A percentile compares a stretch with the other conserved stretches of the same genome.
These are phyloP conservation scores for Ectropis crepuscularia DNA, from an alignment of 2,888 invertebrate species.

Conservation along the genomic window DNA sequence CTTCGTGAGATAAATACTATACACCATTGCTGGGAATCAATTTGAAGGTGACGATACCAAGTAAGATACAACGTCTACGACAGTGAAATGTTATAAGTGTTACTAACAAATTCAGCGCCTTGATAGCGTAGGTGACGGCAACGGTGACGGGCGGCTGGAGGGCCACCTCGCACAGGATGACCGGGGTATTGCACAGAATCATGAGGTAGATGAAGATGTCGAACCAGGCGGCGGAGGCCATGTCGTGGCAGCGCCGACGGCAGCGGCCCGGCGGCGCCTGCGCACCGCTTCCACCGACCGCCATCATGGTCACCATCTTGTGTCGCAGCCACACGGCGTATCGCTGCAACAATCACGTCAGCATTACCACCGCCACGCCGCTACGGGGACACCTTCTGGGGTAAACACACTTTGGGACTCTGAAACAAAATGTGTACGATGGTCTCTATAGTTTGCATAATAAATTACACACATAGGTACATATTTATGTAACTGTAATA, in stretches of 20 bases:
- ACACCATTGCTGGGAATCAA: too few species aligned
- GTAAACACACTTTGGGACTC: too few species aligned
- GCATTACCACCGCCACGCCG: too few species aligned
- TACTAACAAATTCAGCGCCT: constrained; percentile 72
- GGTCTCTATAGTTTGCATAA: too few species aligned
- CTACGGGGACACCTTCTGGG: too few species aligned
- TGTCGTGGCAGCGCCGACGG: constrained; percentile 65
- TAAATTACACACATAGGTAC: too few species aligned
- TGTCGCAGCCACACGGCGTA: constrained; percentile 75
- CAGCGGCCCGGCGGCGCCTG: constrained; percentile 66
- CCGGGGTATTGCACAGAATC: constrained; percentile 75
- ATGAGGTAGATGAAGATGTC: constrained; percentile 73
- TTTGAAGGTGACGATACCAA: too few species aligned
- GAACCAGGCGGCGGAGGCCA: constrained; percentile 72
- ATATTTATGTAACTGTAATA: too few species aligned
- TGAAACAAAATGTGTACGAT: too few species aligned
- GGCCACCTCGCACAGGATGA: constrained; percentile 71
- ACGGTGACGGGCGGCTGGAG: constrained; percentile 51
- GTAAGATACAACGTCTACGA: background rate
- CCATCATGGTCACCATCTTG: constrained; percentile 71
- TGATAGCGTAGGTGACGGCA: constrained; percentile 56
- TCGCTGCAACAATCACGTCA: constrained; percentile 46
- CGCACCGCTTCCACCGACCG: constrained; percentile 58
- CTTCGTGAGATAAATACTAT: too few species aligned
- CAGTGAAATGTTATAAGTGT: background rate